Evolutionary conservation across 2,888 invertebrate genomes (phyloP), one percentile per base, ranked within the genome.

Genomic region (Andrena chrysosceles): DNA sequence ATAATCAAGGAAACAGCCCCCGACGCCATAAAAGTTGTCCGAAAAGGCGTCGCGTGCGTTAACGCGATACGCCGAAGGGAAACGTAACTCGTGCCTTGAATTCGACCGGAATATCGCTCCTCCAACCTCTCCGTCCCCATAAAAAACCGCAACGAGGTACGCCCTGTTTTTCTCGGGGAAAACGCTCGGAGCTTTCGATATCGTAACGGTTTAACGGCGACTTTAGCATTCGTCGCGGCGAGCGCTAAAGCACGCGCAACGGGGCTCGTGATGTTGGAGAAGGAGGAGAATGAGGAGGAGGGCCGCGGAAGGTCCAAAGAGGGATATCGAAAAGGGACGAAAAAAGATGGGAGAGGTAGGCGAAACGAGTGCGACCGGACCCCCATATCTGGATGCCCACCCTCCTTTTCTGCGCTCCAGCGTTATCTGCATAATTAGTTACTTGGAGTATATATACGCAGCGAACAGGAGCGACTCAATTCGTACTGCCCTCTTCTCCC

Each of bases 401-500:
- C 79, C 69, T 79, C 85, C 77, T 81, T 91, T 87, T 87, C 87
- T 78, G 85, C 86, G 86, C 87, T 81, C 85, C 87, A 66, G 75
- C 84, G 88, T 91, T 92, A 91, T 92, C 91, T 90, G 89, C 88
- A 91, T 92, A 92, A 91, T 92, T 92, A 92, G 91, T 91, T 91
- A 90, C 89, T 90, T 64, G 68, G 78, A 84, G 85, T 88, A 84
- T 85, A 80, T 83, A 78, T 82, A 84, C 81, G 73, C 62, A 77
- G 85, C 86, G 74, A 88, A 87, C 88, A 81, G 88, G 69, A 90
- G 90, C 88, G 89, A 90, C 89, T 91, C 90, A 91, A 91, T 91
- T 88, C 89, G 89, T 87, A 85, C 60, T 54, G 67, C 63, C 29
- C 33, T 23, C 81, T 26, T 62, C 52, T 35, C 63, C n/a, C 48